These are phyloP conservation scores for Palaemon carinicauda DNA, from an alignment of 1,140 invertebrate genomes.

Conservation along the genomic window DNA sequence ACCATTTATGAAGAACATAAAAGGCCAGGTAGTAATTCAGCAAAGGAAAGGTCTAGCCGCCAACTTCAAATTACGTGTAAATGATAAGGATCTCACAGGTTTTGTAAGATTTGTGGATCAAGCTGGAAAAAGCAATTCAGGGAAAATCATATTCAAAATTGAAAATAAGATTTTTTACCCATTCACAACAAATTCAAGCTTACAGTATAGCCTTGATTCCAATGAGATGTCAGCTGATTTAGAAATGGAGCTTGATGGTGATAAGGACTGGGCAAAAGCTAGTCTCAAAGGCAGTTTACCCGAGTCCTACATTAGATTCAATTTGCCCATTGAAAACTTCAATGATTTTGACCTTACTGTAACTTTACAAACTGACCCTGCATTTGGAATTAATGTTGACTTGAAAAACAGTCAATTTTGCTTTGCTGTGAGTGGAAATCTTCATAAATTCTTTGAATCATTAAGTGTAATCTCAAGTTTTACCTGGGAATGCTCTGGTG, in stretches of 20 bases:
- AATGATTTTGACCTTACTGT: conserved; percentile 19
- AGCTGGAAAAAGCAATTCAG: not conserved
- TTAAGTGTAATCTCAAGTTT: not conserved
- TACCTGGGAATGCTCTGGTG: not conserved
- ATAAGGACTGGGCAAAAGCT: conserved; percentile 1
- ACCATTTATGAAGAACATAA: not conserved
- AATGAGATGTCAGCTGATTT: not conserved
- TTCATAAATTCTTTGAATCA: not conserved
- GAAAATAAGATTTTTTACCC: conserved; percentile 9
- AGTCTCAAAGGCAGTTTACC: conserved; percentile 26
- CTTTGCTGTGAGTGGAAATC: conserved; percentile 7
- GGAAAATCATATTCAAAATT: not conserved
- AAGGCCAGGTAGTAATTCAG: not conserved
- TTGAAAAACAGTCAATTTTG: not conserved
- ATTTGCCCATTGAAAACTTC: conserved; percentile 10
- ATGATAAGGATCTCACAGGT: not conserved
- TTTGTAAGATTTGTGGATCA: not conserved
- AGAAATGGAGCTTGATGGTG: conserved; percentile 15
- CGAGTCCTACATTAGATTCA: conserved; percentile 13
- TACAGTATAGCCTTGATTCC: not conserved
- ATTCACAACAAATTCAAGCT: conserved; percentile 5
- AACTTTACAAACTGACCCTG: not conserved
- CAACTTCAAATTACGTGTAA: conserved; percentile 7
- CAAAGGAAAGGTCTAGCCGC: not conserved
- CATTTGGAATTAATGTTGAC: not conserved